phyloP scores from a whole-genome alignment of 2,888 invertebrate genomes.

The Bedellia somnulentella region DNA sequence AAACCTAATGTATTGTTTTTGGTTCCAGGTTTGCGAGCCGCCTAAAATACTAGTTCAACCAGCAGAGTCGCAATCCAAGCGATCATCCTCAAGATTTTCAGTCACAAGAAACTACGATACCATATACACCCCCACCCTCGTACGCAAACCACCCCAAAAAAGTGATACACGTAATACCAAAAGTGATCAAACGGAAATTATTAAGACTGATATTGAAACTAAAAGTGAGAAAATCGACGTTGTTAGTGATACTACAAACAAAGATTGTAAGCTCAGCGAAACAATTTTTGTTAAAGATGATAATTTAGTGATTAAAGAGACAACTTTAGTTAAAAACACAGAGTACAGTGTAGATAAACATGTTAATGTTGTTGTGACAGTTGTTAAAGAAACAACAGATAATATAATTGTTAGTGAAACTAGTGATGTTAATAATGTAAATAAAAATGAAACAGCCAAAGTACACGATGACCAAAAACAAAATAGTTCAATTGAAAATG shows the following conservation, averaged over 20 bases:
- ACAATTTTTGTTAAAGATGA: constrained; percentile 23
- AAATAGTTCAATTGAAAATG: constrained; percentile 6
- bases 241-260: background rate
- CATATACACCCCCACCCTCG: constrained; percentile 24
- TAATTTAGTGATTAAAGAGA: constrained; percentile 25
- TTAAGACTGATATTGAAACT: background rate
- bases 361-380: background rate
- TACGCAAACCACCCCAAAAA: constrained; percentile 8
- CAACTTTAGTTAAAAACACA: constrained; percentile 19
- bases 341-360: constrained; percentile 9
- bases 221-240: background rate
- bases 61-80: constrained; percentile 51
- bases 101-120: constrained; percentile 47
- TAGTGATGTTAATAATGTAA: constrained; percentile 15
- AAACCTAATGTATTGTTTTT: no score
- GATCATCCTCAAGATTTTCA: constrained; percentile 38
- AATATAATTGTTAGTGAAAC: no score
- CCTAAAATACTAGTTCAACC: constrained; percentile 57
- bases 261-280: no score
- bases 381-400: no score
- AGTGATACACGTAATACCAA: constrained; percentile 1
- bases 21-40: constrained; percentile 46
- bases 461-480: constrained; percentile 22
- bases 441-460: constrained; percentile 16
- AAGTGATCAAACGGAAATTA: background rate